Evolutionary conservation across 2,888 invertebrate genomes (phyloP).

Genomic region (Epirrhoe tristata): DNA sequence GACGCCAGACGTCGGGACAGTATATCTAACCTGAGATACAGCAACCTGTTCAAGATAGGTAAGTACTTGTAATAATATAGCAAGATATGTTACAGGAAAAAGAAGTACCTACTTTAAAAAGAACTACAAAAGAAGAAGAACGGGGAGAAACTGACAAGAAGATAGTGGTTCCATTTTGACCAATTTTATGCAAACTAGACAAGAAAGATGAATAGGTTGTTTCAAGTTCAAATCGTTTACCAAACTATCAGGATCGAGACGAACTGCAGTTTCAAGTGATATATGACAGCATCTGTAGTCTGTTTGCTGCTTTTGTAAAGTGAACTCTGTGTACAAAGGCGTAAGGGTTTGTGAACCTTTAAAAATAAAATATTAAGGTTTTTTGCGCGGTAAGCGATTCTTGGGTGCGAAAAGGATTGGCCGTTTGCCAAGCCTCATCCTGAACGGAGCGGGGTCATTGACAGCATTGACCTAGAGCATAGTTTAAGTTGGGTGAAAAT

Average conservation of each 20-base stretch:
- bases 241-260: not conserved
- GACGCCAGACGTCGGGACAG: conserved; percentile 3
- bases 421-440: conserved; percentile 19
- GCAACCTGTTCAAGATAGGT: not conserved
- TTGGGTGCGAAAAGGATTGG: conserved; percentile 24
- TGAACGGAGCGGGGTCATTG: conserved; percentile 6
- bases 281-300: not conserved
- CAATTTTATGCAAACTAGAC: not conserved
- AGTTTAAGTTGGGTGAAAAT: not conserved
- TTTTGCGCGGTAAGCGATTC: conserved; percentile 4
- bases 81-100: too few relatives aligned
- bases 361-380: conserved; percentile 3
- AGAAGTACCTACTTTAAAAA: too few relatives aligned
- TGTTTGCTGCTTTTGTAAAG: not conserved
- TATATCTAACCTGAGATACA: not conserved
- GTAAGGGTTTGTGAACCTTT: not conserved
- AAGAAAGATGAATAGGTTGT: not conserved
- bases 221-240: not conserved
- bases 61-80: too few relatives aligned
- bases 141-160: not conserved
- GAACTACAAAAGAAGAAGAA: too few relatives aligned
- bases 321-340: conserved; percentile 1
- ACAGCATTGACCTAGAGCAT: conserved; percentile 10
- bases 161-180: not conserved
- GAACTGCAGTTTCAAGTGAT: not conserved